Conservation (phyloP, 2,113 vertebrate species). For the Chrysemys picta region DNA sequence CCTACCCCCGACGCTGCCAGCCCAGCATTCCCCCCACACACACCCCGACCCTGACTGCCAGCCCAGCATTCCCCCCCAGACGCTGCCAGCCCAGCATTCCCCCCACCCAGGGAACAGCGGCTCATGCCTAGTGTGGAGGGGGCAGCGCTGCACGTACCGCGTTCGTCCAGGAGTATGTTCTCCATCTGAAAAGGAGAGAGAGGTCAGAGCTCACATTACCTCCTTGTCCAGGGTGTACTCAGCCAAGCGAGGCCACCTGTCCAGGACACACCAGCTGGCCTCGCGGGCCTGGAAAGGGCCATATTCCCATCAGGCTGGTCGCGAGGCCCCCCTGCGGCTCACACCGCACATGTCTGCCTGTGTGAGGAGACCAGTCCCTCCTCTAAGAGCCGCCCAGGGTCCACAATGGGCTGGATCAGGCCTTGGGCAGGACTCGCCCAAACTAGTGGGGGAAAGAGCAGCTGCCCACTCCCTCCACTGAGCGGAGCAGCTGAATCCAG, state of each 20-base stretch:
- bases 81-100: not conserved
- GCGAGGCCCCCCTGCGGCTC: too few relatives aligned
- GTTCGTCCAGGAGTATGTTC: slow-evolving; percentile 93
- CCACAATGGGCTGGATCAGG: not conserved
- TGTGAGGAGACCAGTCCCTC: too few relatives aligned
- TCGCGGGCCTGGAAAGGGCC: not conserved
- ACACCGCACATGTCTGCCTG: too few relatives aligned
- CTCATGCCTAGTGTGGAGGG: not conserved
- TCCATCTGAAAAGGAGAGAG: slow-evolving; percentile 88
- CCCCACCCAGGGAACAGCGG: not conserved
- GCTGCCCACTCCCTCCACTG: not conserved
- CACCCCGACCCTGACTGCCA: too few relatives aligned
- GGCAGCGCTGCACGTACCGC: slow-evolving; percentile 80
- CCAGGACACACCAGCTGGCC: too few relatives aligned
- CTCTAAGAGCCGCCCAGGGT: too few relatives aligned
- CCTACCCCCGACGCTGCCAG: not conserved
- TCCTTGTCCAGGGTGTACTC: accelerated
- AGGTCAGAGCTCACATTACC: not conserved
- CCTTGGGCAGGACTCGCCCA: not conserved
- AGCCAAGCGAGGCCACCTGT: not conserved
- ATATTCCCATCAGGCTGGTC: not conserved
- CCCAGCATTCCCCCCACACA: accelerated
- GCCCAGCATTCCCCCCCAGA: not conserved
- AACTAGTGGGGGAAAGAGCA: not conserved
- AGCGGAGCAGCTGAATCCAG: not conserved